Base-by-base conservation (phyloP, 2,888 invertebrate genomes). In the Diaperis boleti region DNA sequence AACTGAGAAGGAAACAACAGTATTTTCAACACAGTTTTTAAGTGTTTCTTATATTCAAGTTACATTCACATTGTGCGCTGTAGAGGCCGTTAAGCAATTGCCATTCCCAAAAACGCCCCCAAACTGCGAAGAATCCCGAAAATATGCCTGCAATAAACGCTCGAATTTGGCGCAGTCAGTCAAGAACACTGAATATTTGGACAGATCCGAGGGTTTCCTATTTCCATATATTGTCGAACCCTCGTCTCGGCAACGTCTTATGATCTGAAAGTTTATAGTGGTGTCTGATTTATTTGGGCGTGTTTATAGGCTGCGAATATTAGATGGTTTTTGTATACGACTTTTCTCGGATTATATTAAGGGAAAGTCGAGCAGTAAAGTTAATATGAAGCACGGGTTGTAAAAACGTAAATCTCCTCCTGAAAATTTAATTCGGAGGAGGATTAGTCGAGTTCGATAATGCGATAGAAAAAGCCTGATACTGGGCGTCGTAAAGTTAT, bases 241-340 rank as follows among this genome's bases (percentile, higher is more conserved):
- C 62, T 65, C 62, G 62, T 65, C 65, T 65, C 47, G 67, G 56
- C 54, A 66, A 66, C 64, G 65, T 67, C 67, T 70, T 68, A 66
- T 66, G 70, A 69, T 69, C 64, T 64, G 66, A 66, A 65, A 70
- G 64, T 70, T 70, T 70, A 68, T 69, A 65, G 69, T 59, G 45
- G 64, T 66, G 65, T 66, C 64, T 67, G 70, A 69, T 69, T 69
- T 69, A 69, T 68, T 64, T 65, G 64, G 62, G 68, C 64, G 63
- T 70, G 68, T 68, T 70, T 69, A 69, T 66, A 65, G 66, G 62
- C 65, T 67, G 68, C 37, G 69, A 69, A 68, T 68, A 66, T 68
- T 65, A 59, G 31, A 62, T 59, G 66, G 68, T 68, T 69, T 68
- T 68, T 44, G 35, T 49, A 35, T 20, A 49, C 35, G 42, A 39